Evolutionary conservation across 2,113 vertebrate genomes (phyloP).

Genomic region (Bagarius yarrelli): DNA sequence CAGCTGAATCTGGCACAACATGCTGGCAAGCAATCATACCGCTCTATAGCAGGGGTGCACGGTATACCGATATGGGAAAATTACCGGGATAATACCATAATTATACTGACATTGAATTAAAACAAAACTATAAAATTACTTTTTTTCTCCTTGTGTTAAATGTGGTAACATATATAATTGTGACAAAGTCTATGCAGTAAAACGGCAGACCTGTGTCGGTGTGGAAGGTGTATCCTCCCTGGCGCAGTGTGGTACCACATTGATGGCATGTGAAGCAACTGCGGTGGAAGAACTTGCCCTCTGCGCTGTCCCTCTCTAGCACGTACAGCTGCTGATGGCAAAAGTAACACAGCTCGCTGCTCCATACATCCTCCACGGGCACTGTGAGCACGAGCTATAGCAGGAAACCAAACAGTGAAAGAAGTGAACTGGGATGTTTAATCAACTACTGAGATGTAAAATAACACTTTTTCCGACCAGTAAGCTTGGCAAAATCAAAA

Average conservation of each 20-base stretch:
- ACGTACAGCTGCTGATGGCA: constrained; percentile 80
- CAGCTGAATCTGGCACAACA: constrained; percentile 12
- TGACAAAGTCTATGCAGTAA: no score
- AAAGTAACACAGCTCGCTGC: constrained; percentile 82
- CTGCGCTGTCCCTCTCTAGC: constrained; percentile 83
- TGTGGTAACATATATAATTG: no score
- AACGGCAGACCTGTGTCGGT: constrained; percentile 73
- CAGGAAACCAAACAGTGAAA: background rate
- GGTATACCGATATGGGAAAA: no score
- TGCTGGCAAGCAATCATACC: constrained; percentile 16
- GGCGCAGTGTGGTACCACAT: constrained; percentile 80
- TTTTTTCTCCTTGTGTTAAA: no score
- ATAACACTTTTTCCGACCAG: background rate
- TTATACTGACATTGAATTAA: no score
- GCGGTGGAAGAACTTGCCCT: constrained; percentile 90
- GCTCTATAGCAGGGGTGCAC: background rate
- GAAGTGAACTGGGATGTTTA: background rate
- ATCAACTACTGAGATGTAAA: background rate
- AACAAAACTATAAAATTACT: no score
- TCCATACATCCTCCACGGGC: constrained; percentile 49
- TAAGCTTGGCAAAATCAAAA: background rate
- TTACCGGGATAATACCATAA: no score
- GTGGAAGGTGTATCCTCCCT: constrained; percentile 79
- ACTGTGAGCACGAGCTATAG: constrained; percentile 36
- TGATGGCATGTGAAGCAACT: constrained; percentile 82